Evolutionary conservation across 2,113 vertebrate genomes (phyloP).

Genomic region (Lucifuga dentata): DNA sequence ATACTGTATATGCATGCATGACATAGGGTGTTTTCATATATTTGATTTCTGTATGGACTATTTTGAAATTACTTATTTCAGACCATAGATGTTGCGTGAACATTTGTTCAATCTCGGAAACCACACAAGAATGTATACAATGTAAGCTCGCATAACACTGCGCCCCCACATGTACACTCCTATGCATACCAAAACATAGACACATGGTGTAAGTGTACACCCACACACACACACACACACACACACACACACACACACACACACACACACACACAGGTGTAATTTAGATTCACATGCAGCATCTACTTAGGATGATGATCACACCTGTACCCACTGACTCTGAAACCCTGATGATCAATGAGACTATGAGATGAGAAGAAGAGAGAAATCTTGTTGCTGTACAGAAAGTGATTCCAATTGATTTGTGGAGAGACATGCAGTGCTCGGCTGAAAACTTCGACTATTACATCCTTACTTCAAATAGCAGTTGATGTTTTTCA

Average conservation of each 20-base stretch:
- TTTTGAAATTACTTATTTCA: too few relatives aligned
- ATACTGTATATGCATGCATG: too few relatives aligned
- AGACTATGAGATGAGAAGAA: constrained; percentile 73
- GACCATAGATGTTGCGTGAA: constrained; percentile 48
- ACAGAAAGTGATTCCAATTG: constrained; percentile 66
- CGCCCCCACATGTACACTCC: not conserved
- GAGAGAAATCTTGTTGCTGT: constrained; percentile 41
- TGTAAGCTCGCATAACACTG: constrained; percentile 7
- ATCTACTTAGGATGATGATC: constrained; percentile 61
- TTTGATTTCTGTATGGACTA: too few relatives aligned
- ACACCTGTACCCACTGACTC: constrained; percentile 67
- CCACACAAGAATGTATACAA: constrained; percentile 23
- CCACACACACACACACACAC: not conserved
- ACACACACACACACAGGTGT: not conserved
- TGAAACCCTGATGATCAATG: constrained; percentile 63
- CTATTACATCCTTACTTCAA: constrained; percentile 48
- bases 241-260: constrained; percentile 12
- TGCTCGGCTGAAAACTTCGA: constrained; percentile 50
- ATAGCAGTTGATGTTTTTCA: constrained; percentile 47
- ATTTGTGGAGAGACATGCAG: constrained; percentile 51
- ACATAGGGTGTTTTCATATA: too few relatives aligned
- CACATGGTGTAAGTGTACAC: not conserved
- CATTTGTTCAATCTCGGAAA: constrained; percentile 41
- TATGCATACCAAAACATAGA: too few relatives aligned
- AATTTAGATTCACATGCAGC: constrained; percentile 4